These are phyloP conservation scores for Drosophila buzzatii DNA, from an alignment of 2,888 invertebrate species.

Conservation along the genomic window DNA sequence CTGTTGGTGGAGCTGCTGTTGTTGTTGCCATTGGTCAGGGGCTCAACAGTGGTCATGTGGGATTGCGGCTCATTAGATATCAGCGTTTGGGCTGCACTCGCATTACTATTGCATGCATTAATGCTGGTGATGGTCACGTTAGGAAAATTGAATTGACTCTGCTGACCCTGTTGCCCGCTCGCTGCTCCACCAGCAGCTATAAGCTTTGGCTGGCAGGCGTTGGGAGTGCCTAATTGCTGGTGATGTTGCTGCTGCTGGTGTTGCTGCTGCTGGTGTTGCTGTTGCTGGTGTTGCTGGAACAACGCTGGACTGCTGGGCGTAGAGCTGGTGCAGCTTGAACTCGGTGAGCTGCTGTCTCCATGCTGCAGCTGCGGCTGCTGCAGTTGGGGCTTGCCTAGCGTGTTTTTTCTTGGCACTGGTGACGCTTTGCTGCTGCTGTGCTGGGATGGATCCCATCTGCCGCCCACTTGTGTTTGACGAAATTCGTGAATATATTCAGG, in stretches of 20 bases:
- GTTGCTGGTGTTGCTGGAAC: conserved; percentile 84
- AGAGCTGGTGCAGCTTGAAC: conserved; percentile 98
- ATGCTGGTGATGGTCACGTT: conserved; percentile 83
- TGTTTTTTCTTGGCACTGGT: conserved; percentile 78
- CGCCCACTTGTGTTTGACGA: conserved; percentile 88
- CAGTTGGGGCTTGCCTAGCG: conserved; percentile 72
- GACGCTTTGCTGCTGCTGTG: conserved; percentile 84
- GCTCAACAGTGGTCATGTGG: conserved; percentile 7
- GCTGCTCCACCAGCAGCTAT: conserved; percentile 19
- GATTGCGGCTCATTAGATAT: conserved; percentile 70
- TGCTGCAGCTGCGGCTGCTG: conserved; percentile 66
- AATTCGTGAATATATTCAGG: conserved; percentile 93
- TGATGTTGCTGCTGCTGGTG: conserved; percentile 62
- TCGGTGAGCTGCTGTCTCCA: conserved; percentile 95
- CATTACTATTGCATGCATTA: conserved; percentile 50
- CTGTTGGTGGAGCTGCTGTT: conserved; percentile 39
- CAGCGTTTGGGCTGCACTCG: conserved; percentile 70
- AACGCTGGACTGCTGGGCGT: conserved; percentile 97
- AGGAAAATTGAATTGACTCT: conserved; percentile 85
- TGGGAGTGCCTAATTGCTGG: conserved; percentile 72
- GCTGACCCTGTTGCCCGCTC: conserved; percentile 51
- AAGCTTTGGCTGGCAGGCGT: conserved; percentile 75
- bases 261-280: conserved; percentile 51
- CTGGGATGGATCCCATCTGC: conserved; percentile 45
- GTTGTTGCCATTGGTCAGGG: conserved; percentile 50